Evolutionary conservation across 2,113 vertebrate species (phyloP).

Genomic region (Dromaius novaehollandiae): DNA sequence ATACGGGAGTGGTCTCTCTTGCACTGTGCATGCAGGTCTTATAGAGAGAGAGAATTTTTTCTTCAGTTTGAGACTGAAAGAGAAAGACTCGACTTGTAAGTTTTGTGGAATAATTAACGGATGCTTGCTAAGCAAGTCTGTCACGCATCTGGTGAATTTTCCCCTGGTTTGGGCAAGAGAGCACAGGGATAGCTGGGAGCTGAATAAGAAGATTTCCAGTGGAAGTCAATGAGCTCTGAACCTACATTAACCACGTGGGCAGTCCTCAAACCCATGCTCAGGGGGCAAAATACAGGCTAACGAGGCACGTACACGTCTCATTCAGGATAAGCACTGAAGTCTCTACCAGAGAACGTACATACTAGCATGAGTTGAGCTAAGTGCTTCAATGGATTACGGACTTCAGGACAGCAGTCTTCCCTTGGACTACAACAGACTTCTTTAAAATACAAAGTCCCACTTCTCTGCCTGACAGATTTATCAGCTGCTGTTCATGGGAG

Average conservation of each 20-base stretch:
- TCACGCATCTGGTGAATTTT: not conserved
- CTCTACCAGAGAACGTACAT: not conserved
- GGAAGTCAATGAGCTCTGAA: not conserved
- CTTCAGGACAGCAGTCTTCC: not conserved
- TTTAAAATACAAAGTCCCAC: not conserved
- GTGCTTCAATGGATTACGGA: slow-evolving; percentile 9
- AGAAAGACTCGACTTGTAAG: not conserved
- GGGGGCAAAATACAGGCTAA: not conserved
- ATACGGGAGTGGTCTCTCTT: not conserved
- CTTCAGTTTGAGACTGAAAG: not conserved
- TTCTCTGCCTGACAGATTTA: not conserved
- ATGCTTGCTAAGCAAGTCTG: not conserved
- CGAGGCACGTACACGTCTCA: not conserved
- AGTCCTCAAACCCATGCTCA: not conserved
- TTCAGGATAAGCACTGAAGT: not conserved
- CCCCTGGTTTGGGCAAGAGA: not conserved
- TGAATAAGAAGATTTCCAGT: not conserved
- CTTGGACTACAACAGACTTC: not conserved
- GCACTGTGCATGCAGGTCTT: not conserved
- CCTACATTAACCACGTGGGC: not conserved
- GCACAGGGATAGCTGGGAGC: not conserved
- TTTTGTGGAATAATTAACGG: not conserved
- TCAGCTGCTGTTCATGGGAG: not conserved
- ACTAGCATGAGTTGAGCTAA: not conserved
- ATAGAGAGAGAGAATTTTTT: not conserved